Conservation (phyloP, 2,113 vertebrate genomes). For the Perognathus longimembris region DNA sequence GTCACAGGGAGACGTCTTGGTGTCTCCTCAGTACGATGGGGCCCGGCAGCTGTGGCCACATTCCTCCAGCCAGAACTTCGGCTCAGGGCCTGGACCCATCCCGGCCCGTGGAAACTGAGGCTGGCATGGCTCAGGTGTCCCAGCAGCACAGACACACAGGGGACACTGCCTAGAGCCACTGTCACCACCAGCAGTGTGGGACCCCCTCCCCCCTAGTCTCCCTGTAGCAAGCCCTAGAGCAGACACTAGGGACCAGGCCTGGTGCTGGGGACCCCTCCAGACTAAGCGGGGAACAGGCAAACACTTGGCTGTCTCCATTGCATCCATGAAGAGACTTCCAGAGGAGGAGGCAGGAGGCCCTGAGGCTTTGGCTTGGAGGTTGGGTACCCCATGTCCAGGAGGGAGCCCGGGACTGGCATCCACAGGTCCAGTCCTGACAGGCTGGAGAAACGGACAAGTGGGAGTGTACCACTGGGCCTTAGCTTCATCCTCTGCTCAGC, state of each 20-base stretch:
- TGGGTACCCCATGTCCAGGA: fast-evolving
- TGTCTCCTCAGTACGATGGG: conserved; percentile 74
- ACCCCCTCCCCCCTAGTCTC: background rate
- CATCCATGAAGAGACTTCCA: background rate
- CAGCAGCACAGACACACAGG: background rate
- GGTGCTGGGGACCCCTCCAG: background rate
- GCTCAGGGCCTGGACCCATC: background rate
- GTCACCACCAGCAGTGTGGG: background rate
- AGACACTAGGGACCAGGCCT: background rate
- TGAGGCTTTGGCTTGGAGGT: background rate
- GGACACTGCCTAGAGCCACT: background rate
- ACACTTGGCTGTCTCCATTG: background rate
- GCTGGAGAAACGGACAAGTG: fast-evolving
- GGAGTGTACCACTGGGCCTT: fast-evolving
- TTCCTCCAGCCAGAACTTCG: background rate
- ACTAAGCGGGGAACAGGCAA: background rate
- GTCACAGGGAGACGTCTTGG: conserved; percentile 71
- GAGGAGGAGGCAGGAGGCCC: fast-evolving
- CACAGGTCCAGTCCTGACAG: fast-evolving
- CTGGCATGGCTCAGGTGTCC: background rate
- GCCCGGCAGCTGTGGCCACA: conserved; percentile 73
- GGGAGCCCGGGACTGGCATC: background rate
- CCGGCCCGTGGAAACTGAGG: conserved; percentile 30
- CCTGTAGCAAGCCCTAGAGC: background rate
- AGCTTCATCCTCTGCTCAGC: background rate